Percentiles rank a stretch among this genome's conserved stretches.
Evolutionary conservation across 2,797 vertebrate genomes (phyloP).

Genomic region (Lithobates pipiens): DNA sequence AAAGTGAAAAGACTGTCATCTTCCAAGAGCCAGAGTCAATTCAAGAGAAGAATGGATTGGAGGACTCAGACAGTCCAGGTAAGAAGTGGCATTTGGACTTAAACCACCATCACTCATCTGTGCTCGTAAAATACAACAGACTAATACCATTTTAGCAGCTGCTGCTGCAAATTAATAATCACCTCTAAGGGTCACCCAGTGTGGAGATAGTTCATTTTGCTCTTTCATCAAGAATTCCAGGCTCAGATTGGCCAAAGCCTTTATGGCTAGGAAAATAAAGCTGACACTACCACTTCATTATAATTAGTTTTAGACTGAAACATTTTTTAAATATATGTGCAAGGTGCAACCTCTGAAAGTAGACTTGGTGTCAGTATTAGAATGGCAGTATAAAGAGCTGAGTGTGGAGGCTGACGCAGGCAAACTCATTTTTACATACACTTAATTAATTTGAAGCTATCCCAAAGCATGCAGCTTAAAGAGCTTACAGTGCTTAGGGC

Average conservation of each 20-base stretch:
- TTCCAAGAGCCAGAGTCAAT: conserved; percentile 73
- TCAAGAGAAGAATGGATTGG: conserved; percentile 78
- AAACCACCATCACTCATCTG: conserved; percentile 71
- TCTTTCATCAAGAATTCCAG: conserved; percentile 77
- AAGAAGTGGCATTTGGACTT: conserved; percentile 72
- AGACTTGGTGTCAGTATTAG: conserved; percentile 65
- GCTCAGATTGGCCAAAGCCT: conserved; percentile 74
- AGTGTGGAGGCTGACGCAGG: conserved; percentile 40
- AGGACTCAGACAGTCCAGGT: conserved; percentile 81
- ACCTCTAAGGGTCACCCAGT: conserved; percentile 74
- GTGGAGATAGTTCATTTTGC: conserved; percentile 75
- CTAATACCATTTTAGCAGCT: conserved; percentile 74
- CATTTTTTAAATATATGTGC: conserved; percentile 71
- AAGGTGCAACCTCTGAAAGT: conserved; percentile 69
- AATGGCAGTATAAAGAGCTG: conserved; percentile 60
- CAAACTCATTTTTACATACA: conserved; percentile 16
- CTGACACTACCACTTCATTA: conserved; percentile 79
- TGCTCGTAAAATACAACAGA: conserved; percentile 64
- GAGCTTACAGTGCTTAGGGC: too few species aligned
- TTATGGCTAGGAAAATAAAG: conserved; percentile 73
- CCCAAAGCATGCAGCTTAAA: neutral
- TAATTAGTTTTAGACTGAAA: conserved; percentile 75
- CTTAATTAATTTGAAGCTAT: conserved; percentile 37
- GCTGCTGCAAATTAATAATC: conserved; percentile 76
- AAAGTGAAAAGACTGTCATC: conserved; percentile 78